Evolutionary conservation across 2,888 invertebrate species (phyloP).

Genomic region (Athrips mouffetella): DNA sequence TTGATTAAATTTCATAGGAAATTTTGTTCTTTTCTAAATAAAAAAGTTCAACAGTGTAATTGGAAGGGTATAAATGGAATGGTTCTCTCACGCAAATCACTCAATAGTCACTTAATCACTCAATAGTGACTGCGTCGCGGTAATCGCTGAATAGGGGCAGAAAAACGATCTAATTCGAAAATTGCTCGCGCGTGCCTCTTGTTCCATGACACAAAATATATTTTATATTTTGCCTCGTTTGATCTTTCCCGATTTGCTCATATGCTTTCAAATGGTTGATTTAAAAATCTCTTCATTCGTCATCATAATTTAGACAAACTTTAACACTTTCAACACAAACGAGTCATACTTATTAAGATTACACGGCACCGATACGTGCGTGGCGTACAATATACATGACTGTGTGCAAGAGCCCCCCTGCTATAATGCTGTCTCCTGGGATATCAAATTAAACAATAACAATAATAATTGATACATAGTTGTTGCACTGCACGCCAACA

Average conservation of each 20-base stretch:
- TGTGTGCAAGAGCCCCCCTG: not conserved
- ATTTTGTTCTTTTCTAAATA: too few species aligned
- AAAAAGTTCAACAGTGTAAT: not conserved
- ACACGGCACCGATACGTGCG: too few species aligned
- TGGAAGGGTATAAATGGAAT: not conserved
- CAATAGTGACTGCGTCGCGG: constrained; percentile 22
- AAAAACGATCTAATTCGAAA: constrained; percentile 28
- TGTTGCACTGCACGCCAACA: constrained; percentile 4
- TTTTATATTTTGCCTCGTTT: not conserved
- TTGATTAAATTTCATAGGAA: too few species aligned
- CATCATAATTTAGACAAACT: too few species aligned
- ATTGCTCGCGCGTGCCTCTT: constrained; percentile 31
- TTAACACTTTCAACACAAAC: too few species aligned
- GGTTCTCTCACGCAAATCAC: constrained; percentile 34
- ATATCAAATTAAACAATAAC: constrained; percentile 53
- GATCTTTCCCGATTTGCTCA: not conserved
- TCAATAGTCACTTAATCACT: constrained; percentile 26
- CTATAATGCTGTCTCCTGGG: constrained; percentile 31
- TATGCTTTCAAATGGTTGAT: too few species aligned
- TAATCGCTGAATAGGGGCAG: constrained; percentile 22
- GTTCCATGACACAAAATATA: not conserved
- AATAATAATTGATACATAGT: constrained; percentile 23
- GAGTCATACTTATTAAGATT: too few species aligned
- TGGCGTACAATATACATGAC: not conserved
- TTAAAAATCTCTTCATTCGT: too few species aligned